phyloP scores from a whole-genome alignment of 2,113 vertebrate genomes.

The Scophthalmus maximus region DNA sequence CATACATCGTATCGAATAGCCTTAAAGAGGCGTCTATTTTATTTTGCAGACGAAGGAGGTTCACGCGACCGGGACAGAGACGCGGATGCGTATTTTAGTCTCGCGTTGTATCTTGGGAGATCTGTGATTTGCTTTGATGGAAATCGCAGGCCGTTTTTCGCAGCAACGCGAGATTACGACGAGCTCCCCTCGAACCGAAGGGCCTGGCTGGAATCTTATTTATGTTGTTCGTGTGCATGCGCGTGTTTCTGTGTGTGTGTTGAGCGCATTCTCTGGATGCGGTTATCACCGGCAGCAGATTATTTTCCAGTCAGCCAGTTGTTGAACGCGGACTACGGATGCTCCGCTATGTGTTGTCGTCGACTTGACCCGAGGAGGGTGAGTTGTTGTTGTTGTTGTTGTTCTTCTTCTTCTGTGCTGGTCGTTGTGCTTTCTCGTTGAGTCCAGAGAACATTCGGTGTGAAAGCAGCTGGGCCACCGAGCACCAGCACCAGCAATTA shows the following conservation, averaged over 20 bases:
- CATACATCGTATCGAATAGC: too few species aligned
- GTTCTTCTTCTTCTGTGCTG: too few species aligned
- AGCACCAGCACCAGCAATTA: background rate
- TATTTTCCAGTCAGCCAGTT: background rate
- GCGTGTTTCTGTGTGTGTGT: background rate
- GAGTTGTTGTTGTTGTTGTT: slow-evolving; percentile 57
- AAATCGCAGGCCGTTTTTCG: slow-evolving; percentile 1
- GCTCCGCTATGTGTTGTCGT: slow-evolving; percentile 56
- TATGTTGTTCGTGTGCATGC: slow-evolving; percentile 8
- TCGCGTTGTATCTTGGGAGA: background rate
- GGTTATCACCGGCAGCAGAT: background rate
- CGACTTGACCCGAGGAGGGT: slow-evolving; percentile 59
- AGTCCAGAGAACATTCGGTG: too few species aligned
- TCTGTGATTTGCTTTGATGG: slow-evolving; percentile 64
- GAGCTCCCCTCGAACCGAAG: background rate
- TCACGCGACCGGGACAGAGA: too few species aligned
- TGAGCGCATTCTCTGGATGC: background rate
- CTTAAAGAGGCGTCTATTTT: background rate
- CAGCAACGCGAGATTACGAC: slow-evolving; percentile 66
- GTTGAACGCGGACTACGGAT: slow-evolving; percentile 23
- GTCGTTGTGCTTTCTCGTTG: too few species aligned
- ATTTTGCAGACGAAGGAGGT: background rate
- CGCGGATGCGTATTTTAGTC: background rate
- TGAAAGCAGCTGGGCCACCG: slow-evolving; percentile 31
- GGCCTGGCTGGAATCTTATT: slow-evolving; percentile 41